Evolutionary conservation across 2,113 vertebrate species (phyloP).

Genomic region (Pseudonaja textilis): DNA sequence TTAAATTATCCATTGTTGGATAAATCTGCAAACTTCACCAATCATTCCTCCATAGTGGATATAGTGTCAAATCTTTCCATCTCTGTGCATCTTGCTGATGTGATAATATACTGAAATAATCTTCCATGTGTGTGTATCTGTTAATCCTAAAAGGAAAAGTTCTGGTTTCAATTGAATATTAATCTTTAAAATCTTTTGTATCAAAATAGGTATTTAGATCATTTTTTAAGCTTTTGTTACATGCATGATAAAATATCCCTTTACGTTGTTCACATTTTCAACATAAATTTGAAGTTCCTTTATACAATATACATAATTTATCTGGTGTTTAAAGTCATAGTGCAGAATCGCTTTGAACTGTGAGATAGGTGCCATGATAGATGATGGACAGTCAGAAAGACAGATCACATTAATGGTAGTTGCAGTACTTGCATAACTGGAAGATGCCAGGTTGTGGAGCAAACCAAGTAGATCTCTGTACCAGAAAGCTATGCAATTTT

Average conservation of each 20-base stretch:
- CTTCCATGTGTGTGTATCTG: neutral
- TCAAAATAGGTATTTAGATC: neutral
- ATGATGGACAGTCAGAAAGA: neutral
- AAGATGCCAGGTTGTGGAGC: neutral
- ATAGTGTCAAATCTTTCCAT: neutral
- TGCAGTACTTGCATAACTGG: neutral
- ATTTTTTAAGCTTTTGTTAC: neutral
- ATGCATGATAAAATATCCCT: neutral
- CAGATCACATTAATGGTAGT: neutral
- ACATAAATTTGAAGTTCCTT: neutral
- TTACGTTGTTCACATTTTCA: neutral
- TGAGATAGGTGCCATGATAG: neutral
- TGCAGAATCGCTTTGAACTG: neutral
- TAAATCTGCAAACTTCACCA: neutral
- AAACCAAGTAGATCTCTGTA: neutral
- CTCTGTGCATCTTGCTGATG: neutral
- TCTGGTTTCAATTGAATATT: neutral
- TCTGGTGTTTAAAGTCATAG: neutral
- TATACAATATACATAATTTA: neutral
- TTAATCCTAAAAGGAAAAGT: neutral
- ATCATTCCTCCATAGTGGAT: neutral
- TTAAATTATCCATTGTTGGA: neutral
- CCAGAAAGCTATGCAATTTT: neutral
- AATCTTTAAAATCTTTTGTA: neutral
- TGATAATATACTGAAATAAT: neutral